Conservation (phyloP, 1,140 invertebrate species). For the Drosophila kikkawai region DNA sequence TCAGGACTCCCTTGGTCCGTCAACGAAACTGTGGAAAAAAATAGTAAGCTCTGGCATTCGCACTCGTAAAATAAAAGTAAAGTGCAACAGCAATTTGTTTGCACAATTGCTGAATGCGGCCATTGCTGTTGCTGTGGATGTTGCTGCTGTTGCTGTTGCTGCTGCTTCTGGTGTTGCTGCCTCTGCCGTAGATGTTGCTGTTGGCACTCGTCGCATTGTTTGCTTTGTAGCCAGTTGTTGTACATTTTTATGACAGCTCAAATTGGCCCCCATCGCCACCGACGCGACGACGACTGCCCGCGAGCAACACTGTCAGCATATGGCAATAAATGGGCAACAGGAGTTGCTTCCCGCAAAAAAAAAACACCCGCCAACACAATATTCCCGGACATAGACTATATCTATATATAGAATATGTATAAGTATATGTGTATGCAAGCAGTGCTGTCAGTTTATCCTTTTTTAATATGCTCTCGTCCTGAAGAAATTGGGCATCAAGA, state of each 20-base stretch:
- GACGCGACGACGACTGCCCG: slow-evolving; percentile 58
- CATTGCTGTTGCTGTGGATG: slow-evolving; percentile 63
- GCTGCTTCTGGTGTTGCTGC: slow-evolving; percentile 29
- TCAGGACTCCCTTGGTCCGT: slow-evolving; percentile 62
- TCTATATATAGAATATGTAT: slow-evolving; percentile 8
- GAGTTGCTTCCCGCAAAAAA: slow-evolving; percentile 26
- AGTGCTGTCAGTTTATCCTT: slow-evolving; percentile 20
- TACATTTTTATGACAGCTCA: slow-evolving; percentile 83
- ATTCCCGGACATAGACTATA: slow-evolving; percentile 29
- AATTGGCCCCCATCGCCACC: slow-evolving; percentile 76
- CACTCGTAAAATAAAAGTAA: slow-evolving; percentile 83
- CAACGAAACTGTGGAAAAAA: slow-evolving; percentile 40
- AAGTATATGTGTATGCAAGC: not conserved
- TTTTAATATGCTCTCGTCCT: slow-evolving; percentile 8
- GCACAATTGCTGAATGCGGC: slow-evolving; percentile 82
- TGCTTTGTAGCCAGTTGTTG: slow-evolving; percentile 81
- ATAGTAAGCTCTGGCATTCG: slow-evolving; percentile 73
- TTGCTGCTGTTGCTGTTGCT: slow-evolving; percentile 36
- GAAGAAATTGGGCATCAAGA: slow-evolving; percentile 1
- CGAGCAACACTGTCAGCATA: slow-evolving; percentile 81
- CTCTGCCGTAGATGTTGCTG: slow-evolving; percentile 58
- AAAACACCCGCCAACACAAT: slow-evolving; percentile 7
- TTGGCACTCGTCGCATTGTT: slow-evolving; percentile 81
- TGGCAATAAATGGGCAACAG: slow-evolving; percentile 76
- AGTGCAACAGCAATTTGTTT: slow-evolving; percentile 83